phyloP scores from a whole-genome alignment of 2,797 vertebrate genomes.

The Agapornis canus region DNA sequence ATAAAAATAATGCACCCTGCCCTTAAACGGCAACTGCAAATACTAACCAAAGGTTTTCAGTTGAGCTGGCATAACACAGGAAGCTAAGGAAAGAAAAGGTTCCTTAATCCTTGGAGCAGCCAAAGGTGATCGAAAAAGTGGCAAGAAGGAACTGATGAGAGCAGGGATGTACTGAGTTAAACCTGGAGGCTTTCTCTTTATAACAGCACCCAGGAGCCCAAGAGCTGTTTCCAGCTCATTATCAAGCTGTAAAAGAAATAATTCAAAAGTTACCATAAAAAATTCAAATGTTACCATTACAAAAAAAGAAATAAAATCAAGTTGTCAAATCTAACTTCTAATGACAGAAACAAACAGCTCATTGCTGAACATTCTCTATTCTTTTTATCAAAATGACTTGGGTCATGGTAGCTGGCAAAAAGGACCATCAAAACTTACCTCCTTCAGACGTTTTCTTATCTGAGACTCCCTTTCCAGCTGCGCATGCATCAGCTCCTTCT shows the following conservation, averaged over 20 bases:
- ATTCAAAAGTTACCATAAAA: background rate
- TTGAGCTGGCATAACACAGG: constrained; percentile 87
- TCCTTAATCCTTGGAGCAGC: constrained; percentile 87
- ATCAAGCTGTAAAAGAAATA: constrained; percentile 83
- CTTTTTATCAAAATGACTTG: background rate
- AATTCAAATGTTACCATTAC: background rate
- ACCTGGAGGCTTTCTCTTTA: constrained; percentile 83
- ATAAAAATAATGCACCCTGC: background rate
- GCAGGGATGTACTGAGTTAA: constrained; percentile 89
- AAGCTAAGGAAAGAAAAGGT: constrained; percentile 86
- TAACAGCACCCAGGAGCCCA: constrained; percentile 83
- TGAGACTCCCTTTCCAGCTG: constrained; percentile 91
- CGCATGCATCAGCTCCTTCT: constrained; percentile 92
- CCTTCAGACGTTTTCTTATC: constrained; percentile 85
- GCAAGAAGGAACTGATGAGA: constrained; percentile 86
- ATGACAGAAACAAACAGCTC: background rate
- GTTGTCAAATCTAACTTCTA: background rate
- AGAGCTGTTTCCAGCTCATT: constrained; percentile 83
- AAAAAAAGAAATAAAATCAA: background rate
- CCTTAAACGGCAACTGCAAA: background rate
- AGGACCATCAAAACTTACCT: constrained; percentile 68
- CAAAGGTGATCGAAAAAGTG: constrained; percentile 90
- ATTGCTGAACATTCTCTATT: background rate
- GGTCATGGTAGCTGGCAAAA: background rate
- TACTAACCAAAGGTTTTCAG: constrained; percentile 86